A percentile compares a stretch with the other conserved stretches of the same genome.
These are phyloP conservation scores for Cynaeus angustus DNA, from an alignment of 2,888 invertebrate genomes.

Conservation along the genomic window DNA sequence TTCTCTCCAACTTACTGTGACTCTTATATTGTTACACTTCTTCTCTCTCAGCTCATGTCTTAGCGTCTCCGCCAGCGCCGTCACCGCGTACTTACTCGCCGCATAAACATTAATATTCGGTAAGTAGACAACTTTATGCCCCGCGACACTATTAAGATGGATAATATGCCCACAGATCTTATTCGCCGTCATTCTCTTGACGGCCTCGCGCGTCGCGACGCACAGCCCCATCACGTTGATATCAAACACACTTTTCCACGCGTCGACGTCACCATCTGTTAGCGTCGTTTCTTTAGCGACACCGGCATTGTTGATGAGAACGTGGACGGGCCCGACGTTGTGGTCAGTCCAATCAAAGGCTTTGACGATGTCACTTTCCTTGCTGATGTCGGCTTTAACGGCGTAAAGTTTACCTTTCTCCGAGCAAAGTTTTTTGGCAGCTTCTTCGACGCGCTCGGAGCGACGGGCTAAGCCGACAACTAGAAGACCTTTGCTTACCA, in stretches of 20 bases:
- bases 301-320: slow-evolving; percentile 57
- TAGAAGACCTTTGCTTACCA: slow-evolving; percentile 19
- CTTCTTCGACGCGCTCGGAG: slow-evolving; percentile 37
- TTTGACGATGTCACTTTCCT: slow-evolving; percentile 51
- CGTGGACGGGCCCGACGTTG: slow-evolving; percentile 53
- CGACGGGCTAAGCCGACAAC: slow-evolving; percentile 47
- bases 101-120: slow-evolving; percentile 44
- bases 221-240: slow-evolving; percentile 12
- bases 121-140: slow-evolving; percentile 3
- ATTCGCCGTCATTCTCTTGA: slow-evolving; percentile 10
- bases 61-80: slow-evolving; percentile 54
- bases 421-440: slow-evolving; percentile 17
- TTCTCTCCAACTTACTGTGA: background rate
- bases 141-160: slow-evolving; percentile 9
- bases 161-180: slow-evolving; percentile 9
- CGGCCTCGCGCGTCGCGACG: slow-evolving; percentile 13
- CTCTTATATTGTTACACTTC: slow-evolving; percentile 21
- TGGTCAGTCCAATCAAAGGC: slow-evolving; percentile 55
- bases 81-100: slow-evolving; percentile 56
- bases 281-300: slow-evolving; percentile 44
- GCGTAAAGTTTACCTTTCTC: slow-evolving; percentile 52
- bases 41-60: slow-evolving; percentile 45
- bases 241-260: background rate
- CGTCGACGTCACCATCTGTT: background rate
- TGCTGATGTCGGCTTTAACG: slow-evolving; percentile 51